Evolutionary conservation across 2,888 invertebrate genomes (phyloP), one percentile per base, ranked within the genome.

Genomic region (Lomographa bimaculata): DNA sequence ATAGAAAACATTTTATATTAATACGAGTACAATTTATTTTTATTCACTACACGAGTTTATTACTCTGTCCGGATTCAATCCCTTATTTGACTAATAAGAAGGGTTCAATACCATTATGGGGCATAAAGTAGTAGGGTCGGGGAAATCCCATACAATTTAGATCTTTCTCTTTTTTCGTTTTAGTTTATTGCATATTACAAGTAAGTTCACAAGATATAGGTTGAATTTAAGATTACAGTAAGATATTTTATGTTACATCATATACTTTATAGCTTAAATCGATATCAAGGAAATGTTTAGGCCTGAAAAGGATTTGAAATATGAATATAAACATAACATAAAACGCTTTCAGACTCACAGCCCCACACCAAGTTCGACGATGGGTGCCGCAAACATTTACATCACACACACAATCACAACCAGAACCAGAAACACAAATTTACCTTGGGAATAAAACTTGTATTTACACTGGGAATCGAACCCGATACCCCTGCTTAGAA

Each of bases 71-170:
- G 39, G 35, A 40, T 30, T 43, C 41, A 21, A 35, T 39, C 49
- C 49, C 52, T 43, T 52, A 49, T 52, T 53, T 50, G 49, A 53
- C 52, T 50, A 53, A 53, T 53, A 53, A 48, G 41, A 51, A 45
- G 45, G 52, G 49, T 47, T 40, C 52, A 49, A 47, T 53, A 47
- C 37, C 44, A 49, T 49, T 52, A 52, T 42, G 42, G 39, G 27
- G 29, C 39, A 49, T 46, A 49, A 47, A 46, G 35, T 45, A 47
- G 37, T 40, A 42, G 30, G 40, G 36, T 42, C 40, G 33, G 7
- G 25, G 24, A 46, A 46, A 49, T 42, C 46, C 46, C 28, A 30
- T 49, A 46, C 52, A 39, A 35, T 46, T 40, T 30, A 37, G 42
- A 27, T 42, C 32, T 42, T 45, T 42, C 38, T 40, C 35, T 39